Evolutionary conservation across 2,888 invertebrate species (phyloP).

Genomic region (Drosophila vallismaia): DNA sequence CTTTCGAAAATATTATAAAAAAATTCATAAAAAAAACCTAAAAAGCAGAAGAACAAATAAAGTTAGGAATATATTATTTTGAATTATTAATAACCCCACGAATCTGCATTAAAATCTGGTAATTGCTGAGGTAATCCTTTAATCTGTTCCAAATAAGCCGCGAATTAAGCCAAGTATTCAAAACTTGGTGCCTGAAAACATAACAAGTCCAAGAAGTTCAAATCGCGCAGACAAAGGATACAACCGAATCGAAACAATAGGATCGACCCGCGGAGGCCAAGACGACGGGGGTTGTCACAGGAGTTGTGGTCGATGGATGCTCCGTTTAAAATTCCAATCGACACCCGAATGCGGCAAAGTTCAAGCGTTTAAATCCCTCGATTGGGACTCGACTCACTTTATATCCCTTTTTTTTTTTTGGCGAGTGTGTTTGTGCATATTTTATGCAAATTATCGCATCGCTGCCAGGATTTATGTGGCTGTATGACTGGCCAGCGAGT

Average conservation of each 20-base stretch:
- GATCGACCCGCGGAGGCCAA: not conserved
- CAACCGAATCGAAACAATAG: slow-evolving; percentile 23
- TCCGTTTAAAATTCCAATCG: slow-evolving; percentile 79
- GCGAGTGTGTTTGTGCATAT: slow-evolving; percentile 62
- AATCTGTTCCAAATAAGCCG: slow-evolving; percentile 2
- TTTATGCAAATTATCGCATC: slow-evolving; percentile 74
- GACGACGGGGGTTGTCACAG: not conserved
- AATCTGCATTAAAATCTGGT: not conserved
- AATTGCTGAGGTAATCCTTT: slow-evolving; percentile 2
- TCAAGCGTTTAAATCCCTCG: slow-evolving; percentile 46
- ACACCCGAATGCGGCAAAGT: slow-evolving; percentile 71
- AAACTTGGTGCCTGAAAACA: not conserved
- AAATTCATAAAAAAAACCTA: too few species aligned
- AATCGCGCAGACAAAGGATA: slow-evolving; percentile 18
- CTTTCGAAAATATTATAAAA: too few species aligned
- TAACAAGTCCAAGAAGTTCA: not conserved
- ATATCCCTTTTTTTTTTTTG: not conserved
- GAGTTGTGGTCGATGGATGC: slow-evolving; percentile 28
- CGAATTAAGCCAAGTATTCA: slow-evolving; percentile 1
- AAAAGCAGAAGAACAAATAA: too few species aligned
- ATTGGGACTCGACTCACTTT: slow-evolving; percentile 5
- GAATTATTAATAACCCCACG: not conserved
- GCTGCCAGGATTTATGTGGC: slow-evolving; percentile 65
- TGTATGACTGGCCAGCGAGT: slow-evolving; percentile 32
- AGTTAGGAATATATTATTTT: not conserved